Conservation (phyloP, 1,140 invertebrate genomes). For the Bombus polaris region DNA sequence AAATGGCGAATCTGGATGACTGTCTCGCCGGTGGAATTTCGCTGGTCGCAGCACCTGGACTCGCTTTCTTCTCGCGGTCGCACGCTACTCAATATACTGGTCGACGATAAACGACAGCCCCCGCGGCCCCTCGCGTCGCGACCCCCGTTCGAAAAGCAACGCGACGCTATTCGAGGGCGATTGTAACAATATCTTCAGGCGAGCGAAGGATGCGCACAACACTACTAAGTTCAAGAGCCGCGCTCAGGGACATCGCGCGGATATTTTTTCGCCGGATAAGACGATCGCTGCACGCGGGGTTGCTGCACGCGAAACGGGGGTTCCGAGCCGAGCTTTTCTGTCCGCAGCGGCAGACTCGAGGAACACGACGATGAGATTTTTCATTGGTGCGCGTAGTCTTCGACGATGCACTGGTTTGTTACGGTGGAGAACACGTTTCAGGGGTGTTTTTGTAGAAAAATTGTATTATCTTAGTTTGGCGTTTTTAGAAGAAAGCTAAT, state of each 20-base stretch:
- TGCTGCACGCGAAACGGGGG: slow-evolving; percentile 27
- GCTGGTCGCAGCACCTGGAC: slow-evolving; percentile 70
- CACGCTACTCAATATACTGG: slow-evolving; percentile 82
- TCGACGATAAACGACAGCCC: slow-evolving; percentile 74
- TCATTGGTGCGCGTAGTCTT: neutral
- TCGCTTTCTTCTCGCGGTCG: slow-evolving; percentile 72
- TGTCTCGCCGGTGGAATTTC: slow-evolving; percentile 68
- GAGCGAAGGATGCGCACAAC: slow-evolving; percentile 75
- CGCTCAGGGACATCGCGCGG: slow-evolving; percentile 78
- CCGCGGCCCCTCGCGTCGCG: slow-evolving; percentile 33
- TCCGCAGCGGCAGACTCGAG: neutral
- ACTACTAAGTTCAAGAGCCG: slow-evolving; percentile 81
- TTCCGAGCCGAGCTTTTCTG: neutral
- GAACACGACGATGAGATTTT: neutral
- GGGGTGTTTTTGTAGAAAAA: no score
- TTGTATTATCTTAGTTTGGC: accelerated
- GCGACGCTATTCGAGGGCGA: slow-evolving; percentile 72
- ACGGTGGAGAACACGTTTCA: neutral
- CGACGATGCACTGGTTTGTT: neutral
- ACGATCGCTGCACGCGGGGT: slow-evolving; percentile 57
- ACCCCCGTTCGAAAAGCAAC: slow-evolving; percentile 58
- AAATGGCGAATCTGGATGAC: slow-evolving; percentile 42
- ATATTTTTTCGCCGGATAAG: slow-evolving; percentile 77
- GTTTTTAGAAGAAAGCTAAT: neutral
- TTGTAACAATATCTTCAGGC: slow-evolving; percentile 81